Base-by-base conservation (phyloP, 2,797 vertebrate species). In the Hydrocynus forskahlii region DNA sequence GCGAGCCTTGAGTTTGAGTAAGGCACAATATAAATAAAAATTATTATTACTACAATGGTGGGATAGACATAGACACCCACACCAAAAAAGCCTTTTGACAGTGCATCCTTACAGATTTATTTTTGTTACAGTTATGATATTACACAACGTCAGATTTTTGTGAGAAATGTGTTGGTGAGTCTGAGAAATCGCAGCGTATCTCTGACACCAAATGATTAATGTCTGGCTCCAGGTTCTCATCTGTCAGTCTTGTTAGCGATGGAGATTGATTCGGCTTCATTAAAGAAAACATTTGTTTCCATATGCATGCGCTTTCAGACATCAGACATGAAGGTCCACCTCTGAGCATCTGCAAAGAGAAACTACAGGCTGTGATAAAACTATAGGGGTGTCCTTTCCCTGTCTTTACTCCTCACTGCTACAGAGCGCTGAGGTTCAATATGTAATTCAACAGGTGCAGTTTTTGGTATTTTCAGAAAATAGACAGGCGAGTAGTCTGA, bases 301-400 rank as follows among this genome's bases (percentile, higher is more conserved):
- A 66, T 38, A 38, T 38, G 8, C 17, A 55, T 52, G 43, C 52
- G 60, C 23, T 67, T 67, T 19, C 75, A 76, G 40, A 67, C 62
- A 55, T 19, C 75, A 76, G 40, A 67, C 62, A 55, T 66, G 62
- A 25, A 66, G 29, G 66, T 76, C 29, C 7, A 52, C 6, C 50
- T 63, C 16, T 50, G 43, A 29, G 25, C 16, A 4, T 17, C 35
- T 19, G 48, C 75, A 52, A 70, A 70, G 43, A 66, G 75, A 16
- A 66, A 52, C 48, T 55, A 48, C 66, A 16, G 13, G 21, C 54
- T 0, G 21, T 59, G 64, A 59, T 59, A 55, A 54, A 55, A 16
- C 74, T 63, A 13, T 50, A 63, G 57, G 21, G 63, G 45, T 0
- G 17, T 43, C n/a, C 43, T 74, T 19, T 29, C 48, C 17, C 7